These are phyloP conservation scores for Hylomyscus alleni DNA, from an alignment of 2,797 vertebrate genomes.

Conservation along the genomic window DNA sequence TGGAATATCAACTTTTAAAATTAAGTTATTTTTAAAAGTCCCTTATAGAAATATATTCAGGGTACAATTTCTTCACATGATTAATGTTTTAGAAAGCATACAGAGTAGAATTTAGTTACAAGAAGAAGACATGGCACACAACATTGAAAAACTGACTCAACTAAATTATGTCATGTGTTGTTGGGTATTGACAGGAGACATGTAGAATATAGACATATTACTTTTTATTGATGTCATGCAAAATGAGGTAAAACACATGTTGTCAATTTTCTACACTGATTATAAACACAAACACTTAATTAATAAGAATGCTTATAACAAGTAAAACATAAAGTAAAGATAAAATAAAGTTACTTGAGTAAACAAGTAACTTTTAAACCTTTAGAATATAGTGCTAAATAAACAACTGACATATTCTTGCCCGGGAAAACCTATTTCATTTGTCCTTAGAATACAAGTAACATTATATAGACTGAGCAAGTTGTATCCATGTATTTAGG, in stretches of 20 bases:
- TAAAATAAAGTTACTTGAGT: conserved; percentile 5
- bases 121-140: background rate
- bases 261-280: background rate
- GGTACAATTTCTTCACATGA: background rate
- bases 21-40: conserved; percentile 38
- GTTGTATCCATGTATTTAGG: background rate
- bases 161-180: background rate
- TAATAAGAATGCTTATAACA: background rate
- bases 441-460: background rate
- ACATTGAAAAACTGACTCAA: background rate
- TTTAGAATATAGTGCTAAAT: background rate
- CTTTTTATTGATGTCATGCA: background rate
- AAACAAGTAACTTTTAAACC: background rate
- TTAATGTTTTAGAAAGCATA: conserved; percentile 48
- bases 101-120: conserved; percentile 20
- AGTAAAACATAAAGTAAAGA: background rate
- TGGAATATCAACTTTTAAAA: conserved; percentile 31
- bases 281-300: conserved; percentile 43
- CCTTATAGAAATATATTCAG: background rate
- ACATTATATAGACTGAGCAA: background rate
- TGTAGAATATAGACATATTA: conserved; percentile 9
- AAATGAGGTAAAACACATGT: background rate
- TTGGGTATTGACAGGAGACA: background rate
- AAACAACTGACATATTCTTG: background rate
- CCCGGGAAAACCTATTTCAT: background rate